Conservation (phyloP, 1,140 invertebrate species). For the Heliconius eleuchia region DNA sequence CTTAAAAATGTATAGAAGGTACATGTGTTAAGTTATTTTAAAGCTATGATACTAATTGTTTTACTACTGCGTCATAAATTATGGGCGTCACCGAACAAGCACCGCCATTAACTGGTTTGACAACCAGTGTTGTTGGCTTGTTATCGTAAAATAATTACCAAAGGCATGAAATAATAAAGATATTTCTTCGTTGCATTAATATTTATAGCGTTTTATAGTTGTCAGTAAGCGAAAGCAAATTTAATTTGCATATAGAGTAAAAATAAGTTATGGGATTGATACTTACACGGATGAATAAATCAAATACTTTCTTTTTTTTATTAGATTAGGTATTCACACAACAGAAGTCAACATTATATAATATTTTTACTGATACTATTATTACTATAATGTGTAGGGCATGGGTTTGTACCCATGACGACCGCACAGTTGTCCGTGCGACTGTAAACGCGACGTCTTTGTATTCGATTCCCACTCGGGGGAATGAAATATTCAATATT, state of each 20-base stretch:
- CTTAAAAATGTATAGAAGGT: background rate
- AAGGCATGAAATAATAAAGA: conserved; percentile 24
- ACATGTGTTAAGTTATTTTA: background rate
- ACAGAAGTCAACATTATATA: too few relatives aligned
- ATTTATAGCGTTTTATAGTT: conserved; percentile 5
- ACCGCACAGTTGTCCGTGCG: too few relatives aligned
- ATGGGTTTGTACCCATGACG: too few relatives aligned
- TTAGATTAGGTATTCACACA: too few relatives aligned
- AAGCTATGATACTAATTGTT: conserved; percentile 12
- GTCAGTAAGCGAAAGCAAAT: background rate
- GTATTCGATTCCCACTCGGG: too few relatives aligned
- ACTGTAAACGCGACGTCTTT: too few relatives aligned
- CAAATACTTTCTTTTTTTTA: too few relatives aligned
- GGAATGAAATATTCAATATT: too few relatives aligned
- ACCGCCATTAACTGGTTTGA: conserved; percentile 25
- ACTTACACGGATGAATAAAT: too few relatives aligned
- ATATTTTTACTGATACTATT: too few relatives aligned
- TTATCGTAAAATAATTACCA: conserved; percentile 29
- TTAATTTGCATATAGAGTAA: background rate
- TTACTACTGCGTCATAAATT: conserved; percentile 8
- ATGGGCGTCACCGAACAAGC: background rate
- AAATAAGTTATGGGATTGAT: background rate
- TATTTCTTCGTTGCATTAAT: conserved; percentile 19
- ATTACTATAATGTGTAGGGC: too few relatives aligned
- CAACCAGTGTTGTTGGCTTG: conserved; percentile 19